Evolutionary conservation across 2,888 invertebrate genomes (phyloP).

Genomic region (Melanostoma scalare): DNA sequence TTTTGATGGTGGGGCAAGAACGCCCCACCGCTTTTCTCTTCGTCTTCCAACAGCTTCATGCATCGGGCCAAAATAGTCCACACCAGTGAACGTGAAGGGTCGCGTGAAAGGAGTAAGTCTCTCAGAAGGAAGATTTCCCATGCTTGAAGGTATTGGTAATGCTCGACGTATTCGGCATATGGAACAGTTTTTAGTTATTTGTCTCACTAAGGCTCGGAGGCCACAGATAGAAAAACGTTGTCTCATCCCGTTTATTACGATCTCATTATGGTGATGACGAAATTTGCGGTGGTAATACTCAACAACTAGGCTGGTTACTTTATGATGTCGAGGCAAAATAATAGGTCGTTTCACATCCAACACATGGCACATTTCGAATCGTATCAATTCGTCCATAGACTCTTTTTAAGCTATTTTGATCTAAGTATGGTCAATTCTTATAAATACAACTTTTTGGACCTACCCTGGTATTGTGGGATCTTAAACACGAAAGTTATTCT

Average conservation of each 20-base stretch:
- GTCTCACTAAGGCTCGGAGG: slow-evolving; percentile 33
- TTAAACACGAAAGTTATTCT: slow-evolving; percentile 3
- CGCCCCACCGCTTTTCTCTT: too few species aligned
- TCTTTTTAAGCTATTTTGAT: slow-evolving; percentile 32
- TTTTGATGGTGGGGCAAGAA: too few species aligned
- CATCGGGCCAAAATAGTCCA: too few species aligned
- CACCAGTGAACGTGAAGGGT: too few species aligned
- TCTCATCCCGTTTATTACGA: slow-evolving; percentile 50
- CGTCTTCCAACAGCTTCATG: too few species aligned
- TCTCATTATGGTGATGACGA: slow-evolving; percentile 47
- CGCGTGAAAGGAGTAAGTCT: too few species aligned
- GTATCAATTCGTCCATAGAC: slow-evolving; percentile 34
- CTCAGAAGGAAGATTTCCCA: too few species aligned
- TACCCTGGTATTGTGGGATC: neutral
- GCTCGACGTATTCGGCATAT: slow-evolving; percentile 35
- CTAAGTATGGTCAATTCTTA: slow-evolving; percentile 38
- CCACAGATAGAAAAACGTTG: slow-evolving; percentile 40
- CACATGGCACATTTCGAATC: neutral
- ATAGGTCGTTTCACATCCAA: slow-evolving; percentile 44
- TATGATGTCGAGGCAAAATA: slow-evolving; percentile 41
- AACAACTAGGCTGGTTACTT: slow-evolving; percentile 7
- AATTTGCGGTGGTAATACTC: slow-evolving; percentile 49
- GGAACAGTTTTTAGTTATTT: slow-evolving; percentile 22
- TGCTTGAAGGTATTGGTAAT: slow-evolving; percentile 4
- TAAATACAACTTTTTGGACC: slow-evolving; percentile 33